A percentile compares a stretch with the other conserved stretches of the same genome.
Conservation (phyloP, 2,113 vertebrate species). For the Antennarius striatus region DNA sequence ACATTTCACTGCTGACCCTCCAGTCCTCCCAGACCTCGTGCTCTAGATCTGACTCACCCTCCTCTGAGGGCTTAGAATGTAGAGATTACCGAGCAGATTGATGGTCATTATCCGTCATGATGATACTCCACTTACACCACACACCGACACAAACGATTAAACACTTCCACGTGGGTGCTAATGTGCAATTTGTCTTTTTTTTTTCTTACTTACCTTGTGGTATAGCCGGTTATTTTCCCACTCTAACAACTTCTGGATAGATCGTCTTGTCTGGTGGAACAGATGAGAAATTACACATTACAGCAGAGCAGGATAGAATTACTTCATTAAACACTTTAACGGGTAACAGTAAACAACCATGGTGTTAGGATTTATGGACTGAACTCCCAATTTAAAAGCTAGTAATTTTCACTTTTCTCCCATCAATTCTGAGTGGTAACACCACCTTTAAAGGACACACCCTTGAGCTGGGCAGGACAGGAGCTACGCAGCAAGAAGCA, state of each 20-base stretch:
- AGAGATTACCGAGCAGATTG: slow-evolving; percentile 59
- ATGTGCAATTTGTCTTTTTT: slow-evolving; percentile 13
- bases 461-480: slow-evolving; percentile 39
- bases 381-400: slow-evolving; percentile 70
- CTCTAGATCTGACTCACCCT: slow-evolving; percentile 58
- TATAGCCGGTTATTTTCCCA: slow-evolving; percentile 99
- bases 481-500: slow-evolving; percentile 29
- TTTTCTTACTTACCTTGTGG: slow-evolving; percentile 88
- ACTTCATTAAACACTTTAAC: slow-evolving; percentile 53
- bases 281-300: slow-evolving; percentile 45
- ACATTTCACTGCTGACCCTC: slow-evolving; percentile 70
- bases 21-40: slow-evolving; percentile 42
- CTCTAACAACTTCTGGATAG: slow-evolving; percentile 97
- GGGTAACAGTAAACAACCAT: slow-evolving; percentile 61
- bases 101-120: slow-evolving; percentile 54
- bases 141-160: slow-evolving; percentile 44
- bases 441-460: slow-evolving; percentile 56
- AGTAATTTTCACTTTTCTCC: slow-evolving; percentile 75
- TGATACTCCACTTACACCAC: slow-evolving; percentile 33
- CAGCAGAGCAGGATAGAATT: slow-evolving; percentile 12
- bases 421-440: slow-evolving; percentile 63
- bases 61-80: no score
- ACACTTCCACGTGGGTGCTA: slow-evolving; percentile 33
- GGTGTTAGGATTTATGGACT: slow-evolving; percentile 75
- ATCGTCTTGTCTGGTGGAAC: slow-evolving; percentile 89